A percentile compares a stretch with the other conserved stretches of the same genome.
Evolutionary conservation across 2,797 vertebrate genomes (phyloP).

Genomic region (Enteromius argenteus): DNA sequence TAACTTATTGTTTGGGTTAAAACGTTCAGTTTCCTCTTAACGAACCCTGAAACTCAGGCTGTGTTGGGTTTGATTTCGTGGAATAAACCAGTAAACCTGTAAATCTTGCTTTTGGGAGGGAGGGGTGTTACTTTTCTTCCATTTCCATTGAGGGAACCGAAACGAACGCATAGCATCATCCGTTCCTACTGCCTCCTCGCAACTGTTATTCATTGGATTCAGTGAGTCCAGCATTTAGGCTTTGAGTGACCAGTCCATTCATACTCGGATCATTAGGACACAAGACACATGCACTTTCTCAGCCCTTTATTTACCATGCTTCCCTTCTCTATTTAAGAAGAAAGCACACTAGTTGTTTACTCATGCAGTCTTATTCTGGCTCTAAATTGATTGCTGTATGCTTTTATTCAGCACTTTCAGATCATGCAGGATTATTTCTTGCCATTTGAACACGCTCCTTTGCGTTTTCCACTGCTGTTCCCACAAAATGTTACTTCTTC

Average conservation of each 20-base stretch:
- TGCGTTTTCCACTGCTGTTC: neutral
- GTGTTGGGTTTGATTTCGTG: neutral
- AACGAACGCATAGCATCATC: slow-evolving; percentile 42
- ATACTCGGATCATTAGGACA: slow-evolving; percentile 25
- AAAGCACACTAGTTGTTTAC: neutral
- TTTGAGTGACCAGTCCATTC: slow-evolving; percentile 27
- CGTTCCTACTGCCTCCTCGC: neutral
- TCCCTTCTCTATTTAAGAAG: neutral
- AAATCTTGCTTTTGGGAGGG: slow-evolving; percentile 54
- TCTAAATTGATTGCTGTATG: neutral
- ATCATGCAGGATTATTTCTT: neutral
- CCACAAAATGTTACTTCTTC: neutral
- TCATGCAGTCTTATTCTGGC: neutral
- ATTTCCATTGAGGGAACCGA: slow-evolving; percentile 41
- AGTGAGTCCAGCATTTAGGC: neutral
- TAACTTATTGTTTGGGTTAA: neutral
- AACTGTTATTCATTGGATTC: slow-evolving; percentile 15
- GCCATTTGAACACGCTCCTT: neutral
- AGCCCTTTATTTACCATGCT: neutral
- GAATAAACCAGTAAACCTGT: slow-evolving; percentile 16
- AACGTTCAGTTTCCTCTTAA: neutral
- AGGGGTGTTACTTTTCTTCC: slow-evolving; percentile 57
- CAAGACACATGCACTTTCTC: slow-evolving; percentile 23
- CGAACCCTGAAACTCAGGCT: neutral
- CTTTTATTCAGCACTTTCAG: neutral